Base-by-base conservation (phyloP, 2,888 invertebrate species). In the Dicyrtomina minuta region DNA sequence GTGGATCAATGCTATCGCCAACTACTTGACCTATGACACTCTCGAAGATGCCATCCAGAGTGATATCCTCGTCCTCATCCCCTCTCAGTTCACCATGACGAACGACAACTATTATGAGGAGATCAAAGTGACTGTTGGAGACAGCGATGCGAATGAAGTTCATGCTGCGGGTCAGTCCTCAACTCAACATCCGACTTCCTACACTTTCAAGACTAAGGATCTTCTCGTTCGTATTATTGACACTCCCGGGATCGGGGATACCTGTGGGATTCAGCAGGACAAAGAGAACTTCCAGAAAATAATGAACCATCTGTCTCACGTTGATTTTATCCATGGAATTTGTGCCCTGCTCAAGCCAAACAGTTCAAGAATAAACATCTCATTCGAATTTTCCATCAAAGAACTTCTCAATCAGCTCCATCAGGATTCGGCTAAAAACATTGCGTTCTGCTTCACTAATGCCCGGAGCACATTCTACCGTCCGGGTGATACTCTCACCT, bases 1-100 rank as follows among this genome's bases (percentile, higher is more conserved):
- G 1, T 74, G 70, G 70, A 74, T 76, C 10, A 76, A 76, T 55
- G 76, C 69, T 10, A 70, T 75, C 49, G 70, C 62, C 13, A 75
- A 75, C 46, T 72, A 66, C 33, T 12, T 74, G 8, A 17, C 43
- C 2, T 68, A n/a, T n/a, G n/a, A n/a, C n/a, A n/a, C n/a, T n/a
- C n/a, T n/a, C n/a, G n/a, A n/a, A n/a, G n/a, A n/a, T n/a, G n/a
- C n/a, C n/a, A n/a, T n/a, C n/a, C n/a, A n/a, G n/a, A n/a, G n/a
- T n/a, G n/a, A n/a, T n/a, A 67, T 46, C 27, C 53, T 72, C 26
- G 72, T 75, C 39, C 73, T 73, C 1, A 2, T 71, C 22, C 20
- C 41, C 15, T 75, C 73, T 58, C 64, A 60, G 0, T 39, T 72
- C 1, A 39, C 17, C 39, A 68, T 72, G 43, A 67, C 68, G 13